Conservation (phyloP, 2,113 vertebrate species). For the Formicarius rufipectus region DNA sequence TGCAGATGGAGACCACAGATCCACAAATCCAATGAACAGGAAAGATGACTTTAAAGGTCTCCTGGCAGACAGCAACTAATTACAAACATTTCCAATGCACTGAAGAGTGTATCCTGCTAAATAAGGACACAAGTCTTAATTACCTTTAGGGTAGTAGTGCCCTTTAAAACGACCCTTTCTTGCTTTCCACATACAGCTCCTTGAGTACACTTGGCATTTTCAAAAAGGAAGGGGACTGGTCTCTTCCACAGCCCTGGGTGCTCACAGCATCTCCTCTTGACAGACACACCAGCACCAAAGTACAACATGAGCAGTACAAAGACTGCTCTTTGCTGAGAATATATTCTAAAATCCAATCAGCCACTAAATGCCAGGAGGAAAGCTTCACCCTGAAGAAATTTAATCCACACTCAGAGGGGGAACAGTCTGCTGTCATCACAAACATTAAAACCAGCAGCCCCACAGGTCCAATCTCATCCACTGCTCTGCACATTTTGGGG, state of each 20-base stretch:
- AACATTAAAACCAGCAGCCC: background rate
- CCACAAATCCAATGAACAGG: background rate
- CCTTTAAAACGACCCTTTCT: background rate
- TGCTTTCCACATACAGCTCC: background rate
- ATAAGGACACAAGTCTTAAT: background rate
- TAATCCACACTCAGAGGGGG: background rate
- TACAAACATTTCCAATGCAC: background rate
- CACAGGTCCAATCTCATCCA: rapidly evolving
- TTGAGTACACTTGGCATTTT: background rate
- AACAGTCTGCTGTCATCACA: background rate
- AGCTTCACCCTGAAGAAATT: background rate
- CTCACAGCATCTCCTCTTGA: rapidly evolving
- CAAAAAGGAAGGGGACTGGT: background rate
- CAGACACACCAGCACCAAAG: background rate
- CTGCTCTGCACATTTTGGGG: background rate
- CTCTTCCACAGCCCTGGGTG: background rate
- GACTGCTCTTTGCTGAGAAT: background rate
- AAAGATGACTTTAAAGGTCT: background rate
- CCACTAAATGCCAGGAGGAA: background rate
- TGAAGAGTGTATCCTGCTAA: background rate
- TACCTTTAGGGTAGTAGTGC: background rate
- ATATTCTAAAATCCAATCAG: background rate
- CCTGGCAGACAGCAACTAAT: background rate
- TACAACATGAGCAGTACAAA: background rate
- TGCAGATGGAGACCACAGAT: background rate